Percentiles rank a stretch among this genome's conserved stretches.
Evolutionary conservation across 2,888 invertebrate genomes (phyloP).

Genomic region (Arrhopalites spinosus): DNA sequence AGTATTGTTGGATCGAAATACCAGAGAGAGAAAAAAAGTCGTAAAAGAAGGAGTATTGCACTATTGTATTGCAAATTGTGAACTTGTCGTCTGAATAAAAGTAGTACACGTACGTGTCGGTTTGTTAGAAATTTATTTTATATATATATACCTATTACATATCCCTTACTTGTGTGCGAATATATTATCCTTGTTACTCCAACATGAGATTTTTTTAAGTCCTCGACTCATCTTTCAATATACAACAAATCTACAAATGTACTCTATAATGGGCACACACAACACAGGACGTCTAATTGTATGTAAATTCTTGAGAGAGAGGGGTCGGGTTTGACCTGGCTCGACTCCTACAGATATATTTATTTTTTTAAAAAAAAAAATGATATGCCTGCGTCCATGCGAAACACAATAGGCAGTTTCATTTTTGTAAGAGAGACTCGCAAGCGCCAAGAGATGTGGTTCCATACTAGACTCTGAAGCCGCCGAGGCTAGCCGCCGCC

Average conservation of each 20-base stretch:
- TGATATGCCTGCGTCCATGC: background rate
- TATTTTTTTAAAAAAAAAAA: background rate
- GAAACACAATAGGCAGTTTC: background rate
- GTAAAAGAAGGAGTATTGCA: conserved; percentile 38
- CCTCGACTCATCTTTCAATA: background rate
- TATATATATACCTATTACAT: too few species aligned
- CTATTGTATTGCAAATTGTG: conserved; percentile 37
- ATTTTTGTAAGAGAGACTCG: background rate
- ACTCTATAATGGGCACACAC: background rate
- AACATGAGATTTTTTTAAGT: too few species aligned
- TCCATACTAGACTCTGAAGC: too few species aligned
- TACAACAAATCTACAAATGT: too few species aligned
- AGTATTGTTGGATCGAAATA: conserved; percentile 2
- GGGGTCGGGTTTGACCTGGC: conserved; percentile 14
- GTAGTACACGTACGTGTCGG: background rate
- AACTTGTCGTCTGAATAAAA: conserved; percentile 12
- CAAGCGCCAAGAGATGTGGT: too few species aligned
- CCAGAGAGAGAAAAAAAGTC: conserved; percentile 26
- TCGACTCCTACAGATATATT: background rate
- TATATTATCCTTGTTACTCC: too few species aligned
- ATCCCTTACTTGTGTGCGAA: too few species aligned
- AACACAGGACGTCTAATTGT: conserved; percentile 10
- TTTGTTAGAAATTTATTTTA: too few species aligned
- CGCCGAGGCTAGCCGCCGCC: too few species aligned
- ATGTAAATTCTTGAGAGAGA: conserved; percentile 10